phyloP scores from a whole-genome alignment of 2,797 vertebrate species.

The Gymnothorax javanicus region DNA sequence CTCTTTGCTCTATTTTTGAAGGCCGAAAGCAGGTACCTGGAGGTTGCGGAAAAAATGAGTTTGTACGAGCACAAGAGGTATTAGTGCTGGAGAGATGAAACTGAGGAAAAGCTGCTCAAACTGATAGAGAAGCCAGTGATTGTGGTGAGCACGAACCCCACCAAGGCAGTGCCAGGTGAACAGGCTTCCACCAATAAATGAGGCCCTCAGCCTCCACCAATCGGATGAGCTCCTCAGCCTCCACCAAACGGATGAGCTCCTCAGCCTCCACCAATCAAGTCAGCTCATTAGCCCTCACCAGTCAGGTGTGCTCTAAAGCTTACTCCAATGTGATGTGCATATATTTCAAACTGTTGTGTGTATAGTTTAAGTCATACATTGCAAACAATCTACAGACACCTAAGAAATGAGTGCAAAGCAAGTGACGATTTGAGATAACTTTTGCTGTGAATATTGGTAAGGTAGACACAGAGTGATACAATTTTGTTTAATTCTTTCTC shows the following conservation, averaged over 20 bases:
- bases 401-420: neutral
- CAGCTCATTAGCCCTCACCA: neutral
- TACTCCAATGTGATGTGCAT: neutral
- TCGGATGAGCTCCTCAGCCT: constrained; percentile 55
- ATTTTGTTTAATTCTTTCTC: neutral
- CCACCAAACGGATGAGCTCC: neutral
- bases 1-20: constrained; percentile 50
- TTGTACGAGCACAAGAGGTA: constrained; percentile 80
- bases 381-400: too few relatives aligned
- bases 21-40: constrained; percentile 79
- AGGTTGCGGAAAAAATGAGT: constrained; percentile 72
- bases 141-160: constrained; percentile 44
- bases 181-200: constrained; percentile 36
- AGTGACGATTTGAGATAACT: neutral
- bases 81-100: constrained; percentile 68
- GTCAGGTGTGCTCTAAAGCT: neutral
- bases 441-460: neutral
- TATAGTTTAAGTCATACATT: too few relatives aligned
- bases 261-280: neutral
- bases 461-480: neutral
- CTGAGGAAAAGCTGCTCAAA: constrained; percentile 64
- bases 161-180: constrained; percentile 35
- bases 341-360: too few relatives aligned
- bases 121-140: constrained; percentile 81
- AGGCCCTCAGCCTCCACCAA: too few relatives aligned